Conservation (phyloP, 1,140 invertebrate species). For the Dreissena polymorpha region DNA sequence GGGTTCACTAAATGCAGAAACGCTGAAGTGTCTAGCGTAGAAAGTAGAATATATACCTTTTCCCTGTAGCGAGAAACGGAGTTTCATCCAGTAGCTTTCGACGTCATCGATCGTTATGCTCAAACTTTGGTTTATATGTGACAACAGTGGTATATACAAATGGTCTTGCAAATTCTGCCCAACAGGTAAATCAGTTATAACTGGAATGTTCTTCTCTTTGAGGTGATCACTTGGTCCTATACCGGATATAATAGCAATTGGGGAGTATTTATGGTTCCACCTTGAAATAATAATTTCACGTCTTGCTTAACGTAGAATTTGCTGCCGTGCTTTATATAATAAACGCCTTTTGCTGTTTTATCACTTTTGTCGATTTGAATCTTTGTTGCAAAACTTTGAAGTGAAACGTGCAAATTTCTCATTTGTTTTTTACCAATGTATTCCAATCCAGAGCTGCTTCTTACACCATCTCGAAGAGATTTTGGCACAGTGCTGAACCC, state of each 20-base stretch:
- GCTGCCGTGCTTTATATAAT: slow-evolving; percentile 18
- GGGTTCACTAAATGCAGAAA: not conserved
- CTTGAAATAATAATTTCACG: slow-evolving; percentile 79
- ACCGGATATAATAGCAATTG: slow-evolving; percentile 94
- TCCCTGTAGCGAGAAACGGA: not conserved
- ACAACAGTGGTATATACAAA: not conserved
- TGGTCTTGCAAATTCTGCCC: slow-evolving; percentile 59
- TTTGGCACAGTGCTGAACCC: slow-evolving; percentile 30
- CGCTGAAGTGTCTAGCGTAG: slow-evolving; percentile 16
- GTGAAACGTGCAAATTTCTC: not conserved
- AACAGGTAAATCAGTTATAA: slow-evolving; percentile 52
- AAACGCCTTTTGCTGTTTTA: slow-evolving; percentile 25
- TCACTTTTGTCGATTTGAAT: not conserved
- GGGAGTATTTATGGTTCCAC: slow-evolving; percentile 91
- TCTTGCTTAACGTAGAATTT: slow-evolving; percentile 22
- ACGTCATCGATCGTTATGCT: not conserved
- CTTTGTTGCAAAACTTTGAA: slow-evolving; percentile 24
- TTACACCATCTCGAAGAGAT: slow-evolving; percentile 18
- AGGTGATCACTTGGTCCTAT: slow-evolving; percentile 83
- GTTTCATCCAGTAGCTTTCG: slow-evolving; percentile 3
- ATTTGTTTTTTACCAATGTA: not conserved
- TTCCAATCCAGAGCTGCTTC: slow-evolving; percentile 32
- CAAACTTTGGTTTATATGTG: slow-evolving; percentile 6
- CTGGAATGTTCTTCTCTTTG: not conserved
- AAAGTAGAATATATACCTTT: slow-evolving; percentile 17